Evolutionary conservation across 2,797 vertebrate genomes (phyloP), one percentile per base, ranked within the genome.

Genomic region (Novumbra hubbsi): DNA sequence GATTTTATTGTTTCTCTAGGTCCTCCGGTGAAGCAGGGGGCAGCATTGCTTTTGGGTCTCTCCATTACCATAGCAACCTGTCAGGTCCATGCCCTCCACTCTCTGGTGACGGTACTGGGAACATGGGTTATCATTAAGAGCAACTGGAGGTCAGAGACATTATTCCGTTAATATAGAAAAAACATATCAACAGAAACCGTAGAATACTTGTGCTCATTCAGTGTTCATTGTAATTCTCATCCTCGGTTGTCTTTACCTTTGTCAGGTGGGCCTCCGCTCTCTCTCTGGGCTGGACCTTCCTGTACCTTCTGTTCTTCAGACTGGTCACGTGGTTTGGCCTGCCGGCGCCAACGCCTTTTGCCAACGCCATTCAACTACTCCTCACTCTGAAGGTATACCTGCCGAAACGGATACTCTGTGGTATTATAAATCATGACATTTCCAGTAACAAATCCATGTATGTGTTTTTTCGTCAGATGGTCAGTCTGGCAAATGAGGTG

Each of bases 221-320:
- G 70, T 55, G 5, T 1, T 16, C 8, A 17, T 8, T 73, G 21
- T 28, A 21, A 9, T 8, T 48, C 21, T 62, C 70, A 38, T 57
- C 16, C 67, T 24, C 14, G 27, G 19, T 28, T 30, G 9, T 68
- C 15, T 77, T 14, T 75, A 27, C 71, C 34, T 76, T 57, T 50
- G 2, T n/a, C 57, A 98, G 96, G 78, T 88, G 85, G 67, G 95
- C 95, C 16, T 95, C 96, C 0, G 87, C 92, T 7, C 76, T 96
- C 81, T 93, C 91, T 24, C 93, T 97, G 5, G 88, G 73, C 77
- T 98, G 96, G 96, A 96, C 94, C 2, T 98, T 97, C 77, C 89
- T 95, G 76, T 98, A 98, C 85, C 95, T 98, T 63, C 91, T 97
- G 30, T 96, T 98, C 89, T 98, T 98, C 87, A 93, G 96, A 0